Evolutionary conservation across 2,113 vertebrate species (phyloP).

Genomic region (Pedetes capensis): DNA sequence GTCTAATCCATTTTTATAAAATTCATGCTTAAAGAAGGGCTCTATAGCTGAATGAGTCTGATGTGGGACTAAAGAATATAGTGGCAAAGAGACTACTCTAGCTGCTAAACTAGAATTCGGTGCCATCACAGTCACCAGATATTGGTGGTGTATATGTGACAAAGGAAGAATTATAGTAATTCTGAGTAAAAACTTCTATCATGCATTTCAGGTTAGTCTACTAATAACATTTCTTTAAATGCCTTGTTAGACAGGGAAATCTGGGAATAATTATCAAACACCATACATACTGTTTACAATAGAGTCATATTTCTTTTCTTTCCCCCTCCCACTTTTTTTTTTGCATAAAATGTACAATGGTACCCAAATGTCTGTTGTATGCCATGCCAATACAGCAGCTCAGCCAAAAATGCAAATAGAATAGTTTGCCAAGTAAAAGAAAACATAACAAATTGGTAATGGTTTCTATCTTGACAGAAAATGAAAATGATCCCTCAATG

Average conservation of each 20-base stretch:
- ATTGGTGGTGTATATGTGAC: conserved; percentile 1
- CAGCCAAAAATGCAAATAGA: conserved; percentile 84
- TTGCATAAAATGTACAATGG: conserved; percentile 83
- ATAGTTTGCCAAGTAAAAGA: conserved; percentile 86
- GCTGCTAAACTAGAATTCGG: conserved; percentile 50
- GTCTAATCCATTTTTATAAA: conserved; percentile 54
- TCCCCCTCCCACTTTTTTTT: not conserved
- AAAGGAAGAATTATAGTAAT: conserved; percentile 64
- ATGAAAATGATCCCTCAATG: conserved; percentile 87
- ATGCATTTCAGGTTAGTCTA: conserved; percentile 74
- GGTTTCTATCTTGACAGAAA: conserved; percentile 87
- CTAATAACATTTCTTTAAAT: conserved; percentile 81
- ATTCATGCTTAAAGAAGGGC: conserved; percentile 8
- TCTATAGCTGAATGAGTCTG: not conserved
- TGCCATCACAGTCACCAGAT: conserved; percentile 50
- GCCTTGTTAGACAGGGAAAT: conserved; percentile 82
- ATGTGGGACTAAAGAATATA: conserved; percentile 33
- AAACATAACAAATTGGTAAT: conserved; percentile 89
- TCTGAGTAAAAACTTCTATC: conserved; percentile 74
- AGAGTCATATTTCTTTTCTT: conserved; percentile 83
- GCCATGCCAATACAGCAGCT: conserved; percentile 84
- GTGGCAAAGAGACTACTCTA: conserved; percentile 6
- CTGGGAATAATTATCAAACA: conserved; percentile 88
- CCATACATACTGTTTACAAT: conserved; percentile 84
- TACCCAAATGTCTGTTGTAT: conserved; percentile 82